A percentile compares a stretch with the other conserved stretches of the same genome.
Evolutionary conservation across 2,113 vertebrate species (phyloP).

Genomic region (Protobothrops mucrosquamatus): DNA sequence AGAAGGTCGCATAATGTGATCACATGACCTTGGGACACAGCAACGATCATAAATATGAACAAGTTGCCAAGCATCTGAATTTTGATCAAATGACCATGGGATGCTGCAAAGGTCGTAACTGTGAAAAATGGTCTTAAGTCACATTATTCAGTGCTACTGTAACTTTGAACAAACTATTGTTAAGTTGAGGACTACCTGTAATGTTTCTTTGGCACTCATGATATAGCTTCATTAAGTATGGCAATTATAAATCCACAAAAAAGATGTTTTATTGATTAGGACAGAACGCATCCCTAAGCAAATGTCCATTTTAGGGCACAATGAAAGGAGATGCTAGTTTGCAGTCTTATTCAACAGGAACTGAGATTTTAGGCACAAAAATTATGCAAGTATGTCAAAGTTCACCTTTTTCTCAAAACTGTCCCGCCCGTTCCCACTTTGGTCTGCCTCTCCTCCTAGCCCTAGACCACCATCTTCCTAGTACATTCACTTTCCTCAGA

Average conservation of each 20-base stretch:
- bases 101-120: neutral
- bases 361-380: neutral
- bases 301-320: neutral
- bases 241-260: neutral
- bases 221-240: neutral
- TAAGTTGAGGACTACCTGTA: neutral
- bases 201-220: neutral
- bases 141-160: neutral
- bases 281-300: neutral
- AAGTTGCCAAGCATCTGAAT: neutral
- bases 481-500: neutral
- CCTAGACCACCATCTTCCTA: neutral
- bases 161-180: neutral
- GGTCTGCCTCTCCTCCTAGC: neutral
- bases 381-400: neutral
- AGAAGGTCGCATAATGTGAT: neutral
- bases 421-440: neutral
- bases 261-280: neutral
- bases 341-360: neutral
- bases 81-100: neutral
- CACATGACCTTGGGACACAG: neutral
- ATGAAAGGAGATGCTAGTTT: neutral
- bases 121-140: neutral
- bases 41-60: neutral
- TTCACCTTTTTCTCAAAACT: neutral